Conservation (phyloP, 1,140 invertebrate species). For the Campoletis sonorensis region DNA sequence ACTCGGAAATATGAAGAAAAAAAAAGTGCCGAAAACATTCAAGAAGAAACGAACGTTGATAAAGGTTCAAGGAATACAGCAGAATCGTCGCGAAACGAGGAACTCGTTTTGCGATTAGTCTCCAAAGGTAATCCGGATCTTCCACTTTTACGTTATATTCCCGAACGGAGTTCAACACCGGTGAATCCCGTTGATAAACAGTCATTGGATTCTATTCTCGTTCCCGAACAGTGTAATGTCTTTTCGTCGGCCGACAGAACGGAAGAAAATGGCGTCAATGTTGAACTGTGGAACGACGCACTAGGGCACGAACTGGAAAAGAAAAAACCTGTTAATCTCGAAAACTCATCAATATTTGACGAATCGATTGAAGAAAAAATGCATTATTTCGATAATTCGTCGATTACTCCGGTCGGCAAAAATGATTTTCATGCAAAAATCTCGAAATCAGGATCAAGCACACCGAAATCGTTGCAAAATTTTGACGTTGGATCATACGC, state of each 20-base stretch:
- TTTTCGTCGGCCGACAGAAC: constrained; percentile 50
- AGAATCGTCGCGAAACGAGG: constrained; percentile 48
- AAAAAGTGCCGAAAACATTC: background rate
- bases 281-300: constrained; percentile 68
- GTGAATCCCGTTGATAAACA: constrained; percentile 35
- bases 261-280: constrained; percentile 56
- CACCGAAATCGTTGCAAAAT: constrained; percentile 3
- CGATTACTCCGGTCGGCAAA: background rate
- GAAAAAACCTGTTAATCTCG: constrained; percentile 63
- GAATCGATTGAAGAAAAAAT: constrained; percentile 51
- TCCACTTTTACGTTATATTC: constrained; percentile 62
- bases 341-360: constrained; percentile 59
- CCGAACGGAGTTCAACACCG: constrained; percentile 50
- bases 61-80: constrained; percentile 26
- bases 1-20: constrained; percentile 26
- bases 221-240: constrained; percentile 36
- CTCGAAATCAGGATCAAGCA: background rate
- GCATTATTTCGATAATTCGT: constrained; percentile 6
- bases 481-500: background rate
- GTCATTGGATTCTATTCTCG: constrained; percentile 29
- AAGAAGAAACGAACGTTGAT: background rate
- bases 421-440: background rate
- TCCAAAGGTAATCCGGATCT: constrained; percentile 57
- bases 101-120: constrained; percentile 59
- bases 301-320: constrained; percentile 65